These are phyloP conservation scores for Drosophila melanica DNA, from an alignment of 1,140 invertebrate genomes.

Conservation along the genomic window DNA sequence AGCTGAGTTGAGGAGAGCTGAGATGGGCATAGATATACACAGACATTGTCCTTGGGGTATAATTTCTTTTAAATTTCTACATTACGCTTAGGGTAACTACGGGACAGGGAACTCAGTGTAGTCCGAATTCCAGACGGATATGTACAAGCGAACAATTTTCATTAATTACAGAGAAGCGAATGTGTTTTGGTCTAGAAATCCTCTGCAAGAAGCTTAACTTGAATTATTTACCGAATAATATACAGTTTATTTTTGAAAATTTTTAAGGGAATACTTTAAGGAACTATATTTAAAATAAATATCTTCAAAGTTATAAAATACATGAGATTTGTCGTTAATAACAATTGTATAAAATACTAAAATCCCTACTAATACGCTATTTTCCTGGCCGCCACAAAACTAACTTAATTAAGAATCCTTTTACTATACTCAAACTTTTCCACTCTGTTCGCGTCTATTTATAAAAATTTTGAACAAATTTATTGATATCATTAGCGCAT, in stretches of 20 bases:
- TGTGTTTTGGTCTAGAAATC: background rate
- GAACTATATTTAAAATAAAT: no score
- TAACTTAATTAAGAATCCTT: conserved; percentile 6
- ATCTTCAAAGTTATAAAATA: no score
- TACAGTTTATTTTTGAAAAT: no score
- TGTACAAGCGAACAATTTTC: conserved; percentile 3
- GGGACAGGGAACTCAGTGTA: conserved; percentile 3
- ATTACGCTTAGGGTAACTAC: conserved; percentile 51
- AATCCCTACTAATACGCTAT: no score
- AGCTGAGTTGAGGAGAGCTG: background rate
- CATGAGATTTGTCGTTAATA: no score
- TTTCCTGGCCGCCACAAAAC: background rate
- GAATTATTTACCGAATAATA: no score
- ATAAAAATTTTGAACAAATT: conserved; percentile 8
- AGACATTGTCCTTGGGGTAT: conserved; percentile 71
- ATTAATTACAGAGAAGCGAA: conserved; percentile 7
- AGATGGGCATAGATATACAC: conserved; percentile 27
- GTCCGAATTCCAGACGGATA: conserved; percentile 16
- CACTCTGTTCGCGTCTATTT: background rate
- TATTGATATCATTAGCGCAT: conserved; percentile 31
- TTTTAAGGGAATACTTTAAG: no score
- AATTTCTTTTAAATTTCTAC: conserved; percentile 77
- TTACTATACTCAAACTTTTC: background rate
- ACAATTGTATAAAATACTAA: no score
- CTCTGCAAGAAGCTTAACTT: background rate